Base-by-base conservation (phyloP, 2,888 invertebrate species). In the Apodemia duryi region DNA sequence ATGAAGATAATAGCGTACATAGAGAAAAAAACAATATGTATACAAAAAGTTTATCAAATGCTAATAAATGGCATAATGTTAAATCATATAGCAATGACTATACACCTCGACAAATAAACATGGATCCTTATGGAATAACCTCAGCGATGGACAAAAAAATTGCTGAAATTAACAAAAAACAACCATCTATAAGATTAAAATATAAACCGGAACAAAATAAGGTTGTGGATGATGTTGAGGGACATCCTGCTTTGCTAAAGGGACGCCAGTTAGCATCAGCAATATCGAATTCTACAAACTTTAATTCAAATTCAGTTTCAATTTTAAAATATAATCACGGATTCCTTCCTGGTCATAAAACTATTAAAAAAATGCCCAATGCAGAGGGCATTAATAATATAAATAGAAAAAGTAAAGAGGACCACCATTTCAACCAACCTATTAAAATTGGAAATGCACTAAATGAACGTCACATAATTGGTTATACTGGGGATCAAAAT, bases 381-480 rank as follows among this genome's bases (percentile, higher is more conserved):
- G 75, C 72, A 69, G 61, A 64, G 4, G 69, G 70, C n/a, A 10
- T 67, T 43, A 10, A 11, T 41, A 41, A 43, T 6, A 43, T 61
- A 11, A 64, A 63, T 6, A 69, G 71, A 67, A 63, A 68, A 38
- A 49, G 51, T 29, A 65, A 69, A 43, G 65, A 28, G 4, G 74
- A 74, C 68, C 73, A 70, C 28, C 77, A 73, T 69, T 89, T 91
- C 69, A 71, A 87, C 63, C 84, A 84, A 67, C 77, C 80, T n/a
- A 77, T 91, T 0, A 91, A 91, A 76, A 75, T 91, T 68, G 89
- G 88, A 0, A 90, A 91, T 67, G 85, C 86, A 10, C 76, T 92
- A 63, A 88, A 89, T 69, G 91, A 91, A 73, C 78, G 73, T 1
- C 71, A 77, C 28, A 71, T 85, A 9, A 80, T 89, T 64, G 87